These are phyloP conservation scores for Sebastes elongatus DNA, from an alignment of 2,797 vertebrate species.

Conservation along the genomic window DNA sequence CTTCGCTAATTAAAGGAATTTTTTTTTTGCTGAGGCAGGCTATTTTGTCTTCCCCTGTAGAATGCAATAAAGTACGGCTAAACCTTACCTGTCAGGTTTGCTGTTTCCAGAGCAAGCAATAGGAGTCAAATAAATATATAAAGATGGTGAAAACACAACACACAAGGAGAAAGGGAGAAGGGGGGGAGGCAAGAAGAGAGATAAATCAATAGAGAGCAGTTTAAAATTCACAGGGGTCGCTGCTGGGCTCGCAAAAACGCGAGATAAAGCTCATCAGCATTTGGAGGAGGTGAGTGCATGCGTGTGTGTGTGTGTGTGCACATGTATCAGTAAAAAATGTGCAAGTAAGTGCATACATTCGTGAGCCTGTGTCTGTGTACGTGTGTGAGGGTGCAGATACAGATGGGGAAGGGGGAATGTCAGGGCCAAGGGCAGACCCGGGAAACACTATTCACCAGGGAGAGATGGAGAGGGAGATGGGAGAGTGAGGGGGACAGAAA, in stretches of 20 bases:
- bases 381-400: constrained; percentile 35
- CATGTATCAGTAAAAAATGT: constrained; percentile 38
- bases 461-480: constrained; percentile 53
- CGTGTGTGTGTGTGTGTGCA: neutral
- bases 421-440: constrained; percentile 79
- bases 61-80: constrained; percentile 72
- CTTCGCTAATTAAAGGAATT: constrained; percentile 65
- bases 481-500: constrained; percentile 66
- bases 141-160: constrained; percentile 79
- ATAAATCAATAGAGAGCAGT: constrained; percentile 84
- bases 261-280: constrained; percentile 78
- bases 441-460: constrained; percentile 79
- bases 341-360: constrained; percentile 26
- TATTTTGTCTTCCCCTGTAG: constrained; percentile 63
- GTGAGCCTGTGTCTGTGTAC: constrained; percentile 6
- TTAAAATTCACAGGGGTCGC: constrained; percentile 78
- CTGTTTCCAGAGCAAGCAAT: constrained; percentile 88
- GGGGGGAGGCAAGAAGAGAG: constrained; percentile 76
- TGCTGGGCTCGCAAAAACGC: constrained; percentile 62
- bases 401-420: constrained; percentile 64
- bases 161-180: constrained; percentile 77
- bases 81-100: constrained; percentile 98
- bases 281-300: constrained; percentile 48
- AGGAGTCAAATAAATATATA: constrained; percentile 83
- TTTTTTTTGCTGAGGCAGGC: constrained; percentile 70